phyloP scores from a whole-genome alignment of 2,797 vertebrate species.

The Nannoperca obscura region DNA sequence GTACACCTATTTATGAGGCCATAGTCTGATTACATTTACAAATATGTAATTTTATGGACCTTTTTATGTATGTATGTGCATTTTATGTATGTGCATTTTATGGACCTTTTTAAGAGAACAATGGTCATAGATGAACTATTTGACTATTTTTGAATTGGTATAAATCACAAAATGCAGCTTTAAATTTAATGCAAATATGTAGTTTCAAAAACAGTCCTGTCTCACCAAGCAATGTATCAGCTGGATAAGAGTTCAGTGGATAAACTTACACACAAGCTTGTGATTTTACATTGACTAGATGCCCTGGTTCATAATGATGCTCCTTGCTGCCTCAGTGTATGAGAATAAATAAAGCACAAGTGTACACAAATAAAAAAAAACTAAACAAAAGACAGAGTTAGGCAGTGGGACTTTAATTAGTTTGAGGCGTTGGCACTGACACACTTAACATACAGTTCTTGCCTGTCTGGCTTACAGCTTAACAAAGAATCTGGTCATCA shows the following conservation, averaged over 20 bases:
- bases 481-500: constrained; percentile 48
- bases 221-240: no score
- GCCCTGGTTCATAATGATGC: not conserved
- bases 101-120: not conserved
- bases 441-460: constrained; percentile 57
- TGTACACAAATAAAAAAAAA: not conserved
- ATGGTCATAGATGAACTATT: no score
- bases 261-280: not conserved
- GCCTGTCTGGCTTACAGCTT: constrained; percentile 39
- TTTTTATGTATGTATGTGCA: not conserved
- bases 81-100: not conserved
- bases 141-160: not conserved
- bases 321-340: no score
- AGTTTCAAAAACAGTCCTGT: not conserved
- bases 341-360: not conserved
- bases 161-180: not conserved
- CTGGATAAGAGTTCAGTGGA: not conserved
- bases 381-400: constrained; percentile 14
- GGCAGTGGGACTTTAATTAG: constrained; percentile 74
- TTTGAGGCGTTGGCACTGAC: constrained; percentile 64
- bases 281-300: not conserved
- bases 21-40: no score
- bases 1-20: constrained; percentile 40
- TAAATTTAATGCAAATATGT: not conserved
- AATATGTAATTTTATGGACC: not conserved